Evolutionary conservation across 2,797 vertebrate species (phyloP).

Genomic region (Glossophaga mutica): DNA sequence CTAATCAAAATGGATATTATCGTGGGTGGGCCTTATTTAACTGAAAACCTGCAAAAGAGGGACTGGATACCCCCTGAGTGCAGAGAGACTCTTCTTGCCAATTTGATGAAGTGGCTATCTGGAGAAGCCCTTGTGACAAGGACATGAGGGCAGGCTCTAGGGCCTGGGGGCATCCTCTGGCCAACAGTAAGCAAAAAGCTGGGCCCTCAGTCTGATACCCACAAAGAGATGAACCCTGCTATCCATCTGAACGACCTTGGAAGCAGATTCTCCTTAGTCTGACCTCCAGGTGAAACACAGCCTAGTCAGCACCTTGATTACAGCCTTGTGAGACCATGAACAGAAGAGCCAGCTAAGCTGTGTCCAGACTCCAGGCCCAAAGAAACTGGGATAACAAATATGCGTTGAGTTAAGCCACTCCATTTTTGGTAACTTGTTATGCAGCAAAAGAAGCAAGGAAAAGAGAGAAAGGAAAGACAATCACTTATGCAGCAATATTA

Average conservation of each 20-base stretch:
- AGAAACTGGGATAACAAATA: neutral
- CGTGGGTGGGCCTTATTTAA: neutral
- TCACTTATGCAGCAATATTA: neutral
- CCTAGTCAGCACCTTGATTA: neutral
- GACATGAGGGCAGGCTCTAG: neutral
- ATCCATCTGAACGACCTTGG: neutral
- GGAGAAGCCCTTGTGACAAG: neutral
- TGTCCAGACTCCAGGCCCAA: neutral
- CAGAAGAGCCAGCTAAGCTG: neutral
- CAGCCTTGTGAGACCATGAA: neutral
- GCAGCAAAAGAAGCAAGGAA: neutral
- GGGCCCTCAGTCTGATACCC: neutral
- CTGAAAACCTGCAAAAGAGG: neutral
- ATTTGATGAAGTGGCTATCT: neutral
- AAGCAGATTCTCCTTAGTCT: neutral
- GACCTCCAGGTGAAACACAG: neutral
- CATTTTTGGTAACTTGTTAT: neutral
- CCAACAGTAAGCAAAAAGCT: neutral
- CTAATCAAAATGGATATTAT: neutral
- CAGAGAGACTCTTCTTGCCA: neutral
- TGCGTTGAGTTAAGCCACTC: neutral
- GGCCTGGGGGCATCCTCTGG: neutral
- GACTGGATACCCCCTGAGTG: neutral
- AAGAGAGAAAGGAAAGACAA: neutral
- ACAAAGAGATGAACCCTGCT: neutral